phyloP scores from a whole-genome alignment of 2,797 vertebrate genomes.

The Sebastes minor region DNA sequence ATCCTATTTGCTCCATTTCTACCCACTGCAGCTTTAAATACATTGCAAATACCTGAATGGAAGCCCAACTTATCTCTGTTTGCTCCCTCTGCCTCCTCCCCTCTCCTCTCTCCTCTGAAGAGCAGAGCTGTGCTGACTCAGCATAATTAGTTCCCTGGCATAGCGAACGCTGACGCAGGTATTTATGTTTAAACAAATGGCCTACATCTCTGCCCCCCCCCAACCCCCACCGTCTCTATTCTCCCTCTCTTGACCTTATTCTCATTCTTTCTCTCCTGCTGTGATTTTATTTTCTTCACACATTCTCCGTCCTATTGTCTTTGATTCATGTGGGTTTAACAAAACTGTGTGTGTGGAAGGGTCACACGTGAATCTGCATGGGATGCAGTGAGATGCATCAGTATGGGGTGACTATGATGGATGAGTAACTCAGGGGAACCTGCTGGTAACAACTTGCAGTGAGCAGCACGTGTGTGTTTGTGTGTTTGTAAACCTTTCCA shows the following conservation, averaged over 20 bases:
- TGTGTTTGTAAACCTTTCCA: neutral
- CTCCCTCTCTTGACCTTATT: neutral
- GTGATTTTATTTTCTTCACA: neutral
- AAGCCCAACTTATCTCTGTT: constrained; percentile 9
- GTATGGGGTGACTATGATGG: neutral
- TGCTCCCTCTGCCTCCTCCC: constrained; percentile 3
- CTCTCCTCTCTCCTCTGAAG: constrained; percentile 42
- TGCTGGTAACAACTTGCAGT: neutral
- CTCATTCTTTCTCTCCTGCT: neutral
- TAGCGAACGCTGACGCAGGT: constrained; percentile 65
- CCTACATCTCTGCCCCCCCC: constrained; percentile 26
- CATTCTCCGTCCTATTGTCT: neutral
- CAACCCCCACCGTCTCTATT: neutral
- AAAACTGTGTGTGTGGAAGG: neutral
- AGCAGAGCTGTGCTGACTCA: constrained; percentile 66
- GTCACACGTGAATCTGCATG: neutral
- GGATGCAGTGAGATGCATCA: neutral
- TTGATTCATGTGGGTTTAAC: neutral
- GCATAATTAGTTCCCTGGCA: constrained; percentile 51
- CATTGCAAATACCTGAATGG: neutral
- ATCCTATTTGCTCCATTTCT: too few species aligned
- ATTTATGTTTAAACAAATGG: constrained; percentile 60
- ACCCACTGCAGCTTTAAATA: neutral
- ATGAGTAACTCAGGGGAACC: neutral
- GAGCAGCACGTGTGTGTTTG: neutral